Percentiles rank a stretch among this genome's conserved stretches.
phyloP scores from a whole-genome alignment of 2,113 vertebrate genomes.

The Colossoma macropomum region DNA sequence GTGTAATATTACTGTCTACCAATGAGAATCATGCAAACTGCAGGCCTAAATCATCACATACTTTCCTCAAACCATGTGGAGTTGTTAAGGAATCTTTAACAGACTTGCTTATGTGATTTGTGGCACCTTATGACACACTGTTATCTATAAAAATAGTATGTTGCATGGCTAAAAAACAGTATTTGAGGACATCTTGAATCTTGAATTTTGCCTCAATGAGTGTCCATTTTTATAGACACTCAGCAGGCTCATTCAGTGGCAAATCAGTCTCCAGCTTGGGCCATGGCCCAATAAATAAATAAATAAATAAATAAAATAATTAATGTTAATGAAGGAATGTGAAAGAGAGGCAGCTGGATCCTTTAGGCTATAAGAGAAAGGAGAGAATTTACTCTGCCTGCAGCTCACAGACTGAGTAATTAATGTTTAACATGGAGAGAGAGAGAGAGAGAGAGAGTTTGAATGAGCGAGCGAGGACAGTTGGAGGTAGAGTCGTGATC shows the following conservation, averaged over 20 bases:
- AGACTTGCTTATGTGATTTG: too few relatives aligned
- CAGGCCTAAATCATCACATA: neutral
- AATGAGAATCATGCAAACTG: neutral
- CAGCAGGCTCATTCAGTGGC: neutral
- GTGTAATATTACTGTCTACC: neutral
- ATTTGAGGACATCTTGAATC: too few relatives aligned
- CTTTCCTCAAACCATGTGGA: neutral
- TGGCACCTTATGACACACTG: too few relatives aligned
- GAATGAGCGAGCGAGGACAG: constrained; percentile 18
- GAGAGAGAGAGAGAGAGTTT: constrained; percentile 36
- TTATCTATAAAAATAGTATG: too few relatives aligned
- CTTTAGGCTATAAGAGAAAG: constrained; percentile 28
- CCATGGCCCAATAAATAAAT: neutral
- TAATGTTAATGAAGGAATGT: constrained; percentile 19
- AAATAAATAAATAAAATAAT: neutral
- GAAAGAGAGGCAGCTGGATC: constrained; percentile 7
- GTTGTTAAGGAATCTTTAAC: too few relatives aligned
- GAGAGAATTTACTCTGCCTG: constrained; percentile 40
- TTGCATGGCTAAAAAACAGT: too few relatives aligned
- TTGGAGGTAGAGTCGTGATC: constrained; percentile 18
- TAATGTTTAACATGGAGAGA: constrained; percentile 61
- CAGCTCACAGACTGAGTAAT: constrained; percentile 54
- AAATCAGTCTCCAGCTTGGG: constrained; percentile 3
- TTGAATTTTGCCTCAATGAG: too few relatives aligned
- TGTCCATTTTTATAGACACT: too few relatives aligned